Conservation (phyloP, 2,888 invertebrate species). For the Tetheella fluctuosa region DNA sequence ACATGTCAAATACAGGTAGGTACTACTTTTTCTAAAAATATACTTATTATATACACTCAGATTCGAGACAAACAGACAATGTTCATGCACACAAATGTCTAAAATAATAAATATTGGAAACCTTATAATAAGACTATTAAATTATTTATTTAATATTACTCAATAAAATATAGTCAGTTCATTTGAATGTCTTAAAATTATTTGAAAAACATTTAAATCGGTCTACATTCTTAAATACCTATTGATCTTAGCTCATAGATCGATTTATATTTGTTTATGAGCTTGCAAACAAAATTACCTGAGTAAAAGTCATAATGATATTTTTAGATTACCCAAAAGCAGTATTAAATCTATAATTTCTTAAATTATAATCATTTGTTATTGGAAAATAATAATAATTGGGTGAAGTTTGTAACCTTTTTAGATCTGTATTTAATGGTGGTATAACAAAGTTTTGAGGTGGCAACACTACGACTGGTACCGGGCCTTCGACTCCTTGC, state of each 20-base stretch:
- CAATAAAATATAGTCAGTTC: conserved; percentile 1
- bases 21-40: too few relatives aligned
- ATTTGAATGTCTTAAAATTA: too few relatives aligned
- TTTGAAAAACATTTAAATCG: too few relatives aligned
- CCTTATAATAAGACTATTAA: not conserved
- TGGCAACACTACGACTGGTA: conserved; percentile 66
- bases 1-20: too few relatives aligned
- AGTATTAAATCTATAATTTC: conserved; percentile 13
- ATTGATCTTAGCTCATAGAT: too few relatives aligned
- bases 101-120: too few relatives aligned
- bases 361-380: conserved; percentile 1
- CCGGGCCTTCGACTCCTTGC: conserved; percentile 72
- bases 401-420: conserved; percentile 13
- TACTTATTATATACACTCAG: too few relatives aligned
- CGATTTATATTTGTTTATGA: too few relatives aligned
- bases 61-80: too few relatives aligned
- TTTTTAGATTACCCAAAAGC: not conserved
- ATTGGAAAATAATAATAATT: conserved; percentile 10
- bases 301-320: too few relatives aligned
- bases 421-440: conserved; percentile 21
- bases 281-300: too few relatives aligned
- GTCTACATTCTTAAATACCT: not conserved
- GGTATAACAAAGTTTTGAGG: conserved; percentile 54
- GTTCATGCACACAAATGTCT: too few relatives aligned
- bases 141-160: not conserved